phyloP scores from a whole-genome alignment of 2,113 vertebrate genomes.

The Notothenia rossii region DNA sequence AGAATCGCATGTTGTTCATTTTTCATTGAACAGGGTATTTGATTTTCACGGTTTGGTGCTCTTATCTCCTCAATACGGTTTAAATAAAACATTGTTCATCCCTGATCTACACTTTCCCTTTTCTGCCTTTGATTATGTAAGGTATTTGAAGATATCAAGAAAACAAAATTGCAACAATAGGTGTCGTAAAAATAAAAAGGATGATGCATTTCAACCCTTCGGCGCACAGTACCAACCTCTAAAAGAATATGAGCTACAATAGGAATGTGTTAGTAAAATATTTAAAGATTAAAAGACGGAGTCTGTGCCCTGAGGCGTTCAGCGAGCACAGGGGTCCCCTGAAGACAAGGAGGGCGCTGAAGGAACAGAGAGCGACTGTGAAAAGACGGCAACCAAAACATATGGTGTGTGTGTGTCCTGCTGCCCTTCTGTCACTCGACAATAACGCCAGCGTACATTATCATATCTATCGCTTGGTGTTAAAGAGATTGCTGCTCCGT shows the following conservation, averaged over 20 bases:
- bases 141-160: conserved; percentile 28
- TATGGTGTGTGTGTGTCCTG: conserved; percentile 22
- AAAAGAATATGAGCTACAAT: conserved; percentile 45
- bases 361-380: conserved; percentile 34
- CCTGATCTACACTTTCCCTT: conserved; percentile 12
- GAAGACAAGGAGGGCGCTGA: conserved; percentile 29
- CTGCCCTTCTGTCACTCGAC: conserved; percentile 74
- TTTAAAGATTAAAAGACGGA: conserved; percentile 66
- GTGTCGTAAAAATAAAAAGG: conserved; percentile 46
- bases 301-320: conserved; percentile 52
- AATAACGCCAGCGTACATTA: conserved; percentile 81
- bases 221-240: conserved; percentile 15
- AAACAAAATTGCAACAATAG: conserved; percentile 37
- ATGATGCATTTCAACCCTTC: conserved; percentile 29
- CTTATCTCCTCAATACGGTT: conserved; percentile 21
- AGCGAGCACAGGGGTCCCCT: conserved; percentile 31
- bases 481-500: conserved; percentile 79
- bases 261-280: conserved; percentile 62
- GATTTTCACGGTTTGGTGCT: conserved; percentile 3
- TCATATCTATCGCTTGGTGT: conserved; percentile 79
- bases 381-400: conserved; percentile 26
- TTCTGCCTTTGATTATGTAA: not conserved
- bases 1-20: conserved; percentile 44
- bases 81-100: conserved; percentile 22
- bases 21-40: conserved; percentile 19